Base-by-base conservation (phyloP, 2,113 vertebrate species). In the Nematolebias whitei region DNA sequence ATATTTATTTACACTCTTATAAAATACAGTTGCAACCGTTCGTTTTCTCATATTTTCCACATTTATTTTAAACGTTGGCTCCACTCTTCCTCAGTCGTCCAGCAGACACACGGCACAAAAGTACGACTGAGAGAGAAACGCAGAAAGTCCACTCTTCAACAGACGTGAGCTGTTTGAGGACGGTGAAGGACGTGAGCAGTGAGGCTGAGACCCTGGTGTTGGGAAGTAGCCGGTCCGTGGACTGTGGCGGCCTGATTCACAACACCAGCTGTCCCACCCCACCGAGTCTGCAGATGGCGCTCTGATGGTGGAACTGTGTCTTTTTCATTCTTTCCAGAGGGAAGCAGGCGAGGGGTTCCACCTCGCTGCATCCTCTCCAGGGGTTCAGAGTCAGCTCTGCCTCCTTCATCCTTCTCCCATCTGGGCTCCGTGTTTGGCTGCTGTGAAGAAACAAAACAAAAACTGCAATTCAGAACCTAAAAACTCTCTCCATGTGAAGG, bases 201-300 rank as follows among this genome's bases (percentile, higher is more conserved):
- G 90, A 80, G 2, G 70, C 92, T 91, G 91, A 74, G 85, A 95
- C 95, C 96, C 96, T 98, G 96, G 96, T 96, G 96, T 98, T 98
- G 95, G 95, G 96, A 98, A 98, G 95, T 96, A 97, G 96, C 96
- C 95, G 96, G 88, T 95, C 91, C 94, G 76, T 80, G 62, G 91
- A 90, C 87, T 94, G 91, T 80, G 84, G 91, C 96, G 96, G 96
- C 96, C 96, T 98, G 96, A 98, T 98, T 98, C 96, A 98, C 96
- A 97, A 97, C 96, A 97, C 96, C 96, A 97, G 96, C 96, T 98
- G 96, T 89, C 93, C 91, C 95, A 82, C 95, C 22, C 68, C 88
- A 95, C 95, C 94, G 20, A 52, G 63, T 76, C 85, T 83, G 71
- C 74, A 88, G 88, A 80, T 80, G 84, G 76, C 69, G 66, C 71